Evolutionary conservation across 2,113 vertebrate genomes (phyloP), one percentile per base, ranked within the genome.

Genomic region (Daubentonia madagascariensis): DNA sequence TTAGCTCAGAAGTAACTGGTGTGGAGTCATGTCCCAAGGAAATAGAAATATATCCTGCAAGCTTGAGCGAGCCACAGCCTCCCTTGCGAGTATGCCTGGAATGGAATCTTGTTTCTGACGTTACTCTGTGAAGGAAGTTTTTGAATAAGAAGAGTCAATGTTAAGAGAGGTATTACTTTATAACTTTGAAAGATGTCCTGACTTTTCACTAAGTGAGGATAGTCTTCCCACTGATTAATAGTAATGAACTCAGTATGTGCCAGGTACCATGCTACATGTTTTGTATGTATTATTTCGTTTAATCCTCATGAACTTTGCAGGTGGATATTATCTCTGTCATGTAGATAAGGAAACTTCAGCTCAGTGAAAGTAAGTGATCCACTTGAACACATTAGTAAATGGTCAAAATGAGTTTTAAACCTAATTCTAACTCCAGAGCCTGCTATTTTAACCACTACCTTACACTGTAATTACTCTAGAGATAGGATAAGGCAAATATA

Each of bases 141-240:
- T 52, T 97, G 70, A 96, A 76, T 52, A 94, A 95, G 32, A 95
- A 86, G 16, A 94, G 25, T 81, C n/a, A 67, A 17, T 93, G 84
- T 94, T 59, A 89, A 57, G 16, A n/a, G 28, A 63, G 4, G 12
- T 88, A 5, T 80, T 84, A 37, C 30, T 35, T 93, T 96, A 85
- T 28, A 89, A 45, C n/a, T 75, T 95, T 95, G n/a, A 92, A 92
- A 94, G 63, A 57, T 68, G 92, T 35, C 68, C 50, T 94, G 30
- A 80, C 5, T 68, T 92, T 96, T 92, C 35, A 50, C 22, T 79
- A 96, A 63, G 17, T 94, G 50, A 76, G 14, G 25, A 6, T 94
- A 30, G 8, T 40, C 52, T 84, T 92, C 81, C 17, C 7, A 88
- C 32, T 17, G 75, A 30, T 94, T 96, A 97, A 80, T 87, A 92